These are phyloP conservation scores for Ceuthmochares aereus DNA, from an alignment of 2,113 vertebrate genomes.

Conservation along the genomic window DNA sequence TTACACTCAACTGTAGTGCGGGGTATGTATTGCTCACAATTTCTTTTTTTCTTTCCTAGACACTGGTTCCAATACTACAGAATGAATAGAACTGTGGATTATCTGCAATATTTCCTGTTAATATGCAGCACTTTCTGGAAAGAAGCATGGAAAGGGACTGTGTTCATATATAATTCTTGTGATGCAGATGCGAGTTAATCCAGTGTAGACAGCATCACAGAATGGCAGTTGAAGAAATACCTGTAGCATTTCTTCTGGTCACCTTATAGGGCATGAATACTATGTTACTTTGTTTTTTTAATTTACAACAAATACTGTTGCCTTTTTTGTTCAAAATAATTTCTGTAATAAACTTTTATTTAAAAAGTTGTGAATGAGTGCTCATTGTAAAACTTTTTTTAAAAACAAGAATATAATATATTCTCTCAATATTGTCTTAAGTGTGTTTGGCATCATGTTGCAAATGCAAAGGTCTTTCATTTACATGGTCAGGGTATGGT, in stretches of 20 bases:
- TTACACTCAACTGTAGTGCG: background rate
- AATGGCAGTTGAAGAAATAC: constrained; percentile 28
- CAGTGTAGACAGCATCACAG: constrained; percentile 20
- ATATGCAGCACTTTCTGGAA: constrained; percentile 69
- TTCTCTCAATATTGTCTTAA: background rate
- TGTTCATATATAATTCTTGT: constrained; percentile 84
- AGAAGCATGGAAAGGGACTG: constrained; percentile 81
- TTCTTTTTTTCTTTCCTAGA: constrained; percentile 77
- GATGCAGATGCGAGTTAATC: constrained; percentile 53
- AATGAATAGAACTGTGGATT: constrained; percentile 73
- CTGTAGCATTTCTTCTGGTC: constrained; percentile 66
- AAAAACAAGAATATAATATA: background rate
- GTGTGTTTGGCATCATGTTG: background rate
- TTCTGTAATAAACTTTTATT: constrained; percentile 91
- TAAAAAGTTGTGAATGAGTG: constrained; percentile 74
- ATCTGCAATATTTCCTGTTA: constrained; percentile 67
- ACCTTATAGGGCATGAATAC: constrained; percentile 68
- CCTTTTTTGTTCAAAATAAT: constrained; percentile 67
- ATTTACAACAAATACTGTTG: constrained; percentile 57
- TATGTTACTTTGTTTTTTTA: constrained; percentile 27
- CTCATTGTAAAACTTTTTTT: background rate
- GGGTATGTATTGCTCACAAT: background rate
- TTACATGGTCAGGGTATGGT: background rate
- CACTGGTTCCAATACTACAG: constrained; percentile 87
- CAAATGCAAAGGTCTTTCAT: background rate